Evolutionary conservation across 2,113 vertebrate species (phyloP).

Genomic region (Gymnocephalus cernua): DNA sequence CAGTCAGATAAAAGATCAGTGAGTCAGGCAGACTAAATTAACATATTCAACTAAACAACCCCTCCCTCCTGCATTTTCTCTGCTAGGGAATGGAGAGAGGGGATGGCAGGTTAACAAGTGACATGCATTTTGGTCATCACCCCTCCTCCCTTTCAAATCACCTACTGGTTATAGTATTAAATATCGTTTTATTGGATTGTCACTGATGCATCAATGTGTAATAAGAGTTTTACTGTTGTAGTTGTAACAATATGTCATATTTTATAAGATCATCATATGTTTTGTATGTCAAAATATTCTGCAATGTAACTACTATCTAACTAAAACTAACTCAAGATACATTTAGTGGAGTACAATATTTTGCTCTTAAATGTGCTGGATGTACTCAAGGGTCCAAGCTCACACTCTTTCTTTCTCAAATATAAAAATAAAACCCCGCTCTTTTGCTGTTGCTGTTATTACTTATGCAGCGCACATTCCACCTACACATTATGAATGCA

Average conservation of each 20-base stretch:
- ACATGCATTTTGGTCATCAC: too few relatives aligned
- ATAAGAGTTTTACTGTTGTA: neutral
- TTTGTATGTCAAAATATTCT: neutral
- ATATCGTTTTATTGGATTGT: neutral
- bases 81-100: too few relatives aligned
- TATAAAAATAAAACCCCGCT: neutral
- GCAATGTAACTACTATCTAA: neutral
- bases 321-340: neutral
- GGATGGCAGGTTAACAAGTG: too few relatives aligned
- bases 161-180: too few relatives aligned
- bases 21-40: too few relatives aligned
- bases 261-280: conserved; percentile 3
- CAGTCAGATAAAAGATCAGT: too few relatives aligned
- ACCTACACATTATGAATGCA: conserved; percentile 52
- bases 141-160: too few relatives aligned
- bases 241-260: neutral
- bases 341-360: neutral
- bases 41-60: too few relatives aligned
- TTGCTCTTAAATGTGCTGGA: neutral
- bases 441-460: conserved; percentile 42
- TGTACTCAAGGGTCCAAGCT: conserved; percentile 9
- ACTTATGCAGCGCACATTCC: conserved; percentile 24
- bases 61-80: too few relatives aligned
- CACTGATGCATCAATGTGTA: neutral
- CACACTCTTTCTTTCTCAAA: conserved; percentile 20